phyloP scores from a whole-genome alignment of 1,140 invertebrate species.

The Trachelipus rathkii region DNA sequence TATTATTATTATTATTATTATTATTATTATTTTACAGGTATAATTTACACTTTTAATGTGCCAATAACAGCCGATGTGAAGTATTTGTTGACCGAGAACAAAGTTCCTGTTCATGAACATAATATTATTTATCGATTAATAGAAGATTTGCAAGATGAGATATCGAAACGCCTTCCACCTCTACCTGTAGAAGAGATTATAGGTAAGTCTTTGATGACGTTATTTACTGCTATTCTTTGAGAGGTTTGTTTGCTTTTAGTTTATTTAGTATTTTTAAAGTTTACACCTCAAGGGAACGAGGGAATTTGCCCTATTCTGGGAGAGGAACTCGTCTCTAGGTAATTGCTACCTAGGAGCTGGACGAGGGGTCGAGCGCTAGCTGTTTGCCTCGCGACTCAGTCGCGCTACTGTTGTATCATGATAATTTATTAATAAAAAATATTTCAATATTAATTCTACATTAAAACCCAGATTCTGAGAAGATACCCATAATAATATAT shows the following conservation, averaged over 20 bases:
- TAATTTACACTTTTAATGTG: slow-evolving; percentile 31
- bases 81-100: slow-evolving; percentile 36
- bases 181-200: background rate
- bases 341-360: no score
- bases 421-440: no score
- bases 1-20: no score
- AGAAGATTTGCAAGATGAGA: slow-evolving; percentile 76
- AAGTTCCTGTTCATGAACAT: slow-evolving; percentile 61
- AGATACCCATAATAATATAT: background rate
- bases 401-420: no score
- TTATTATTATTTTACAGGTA: slow-evolving; percentile 54
- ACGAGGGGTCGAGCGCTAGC: no score
- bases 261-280: background rate
- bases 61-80: background rate
- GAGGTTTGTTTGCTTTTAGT: background rate
- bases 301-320: background rate
- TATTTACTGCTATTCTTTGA: background rate
- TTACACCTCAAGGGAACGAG: background rate
- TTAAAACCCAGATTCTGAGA: background rate
- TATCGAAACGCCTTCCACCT: slow-evolving; percentile 49
- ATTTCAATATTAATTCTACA: no score
- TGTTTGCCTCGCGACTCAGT: no score
- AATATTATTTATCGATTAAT: slow-evolving; percentile 90
- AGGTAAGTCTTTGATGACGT: background rate
- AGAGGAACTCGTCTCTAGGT: no score